Conservation (phyloP, 2,113 vertebrate species). For the Pluvianellus socialis region DNA sequence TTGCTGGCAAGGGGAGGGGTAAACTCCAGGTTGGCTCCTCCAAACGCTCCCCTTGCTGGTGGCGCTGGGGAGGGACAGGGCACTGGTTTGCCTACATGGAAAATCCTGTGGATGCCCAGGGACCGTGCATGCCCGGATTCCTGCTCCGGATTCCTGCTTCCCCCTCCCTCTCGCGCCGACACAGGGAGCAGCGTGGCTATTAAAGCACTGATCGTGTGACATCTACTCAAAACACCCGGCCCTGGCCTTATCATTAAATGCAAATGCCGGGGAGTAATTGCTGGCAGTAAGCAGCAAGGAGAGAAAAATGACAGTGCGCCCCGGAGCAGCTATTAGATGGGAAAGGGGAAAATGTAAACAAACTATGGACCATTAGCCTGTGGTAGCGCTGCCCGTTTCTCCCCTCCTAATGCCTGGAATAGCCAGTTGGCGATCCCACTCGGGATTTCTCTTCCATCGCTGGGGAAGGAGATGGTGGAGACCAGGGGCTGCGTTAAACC, state of each 20-base stretch:
- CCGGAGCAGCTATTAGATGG: background rate
- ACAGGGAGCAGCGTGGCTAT: background rate
- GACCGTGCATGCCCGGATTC: rapidly evolving
- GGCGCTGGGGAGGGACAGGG: background rate
- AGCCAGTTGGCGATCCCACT: background rate
- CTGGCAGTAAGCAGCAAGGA: background rate
- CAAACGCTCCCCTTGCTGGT: background rate
- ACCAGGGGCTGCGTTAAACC: background rate
- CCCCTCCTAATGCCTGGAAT: background rate
- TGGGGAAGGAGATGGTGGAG: background rate
- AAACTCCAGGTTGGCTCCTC: background rate
- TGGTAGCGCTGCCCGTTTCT: background rate
- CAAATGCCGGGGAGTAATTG: background rate
- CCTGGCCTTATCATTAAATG: background rate
- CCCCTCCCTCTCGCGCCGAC: background rate
- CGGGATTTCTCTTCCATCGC: rapidly evolving
- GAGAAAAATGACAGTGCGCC: background rate
- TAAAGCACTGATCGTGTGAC: rapidly evolving
- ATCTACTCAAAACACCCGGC: background rate
- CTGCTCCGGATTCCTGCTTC: background rate
- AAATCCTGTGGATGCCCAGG: rapidly evolving
- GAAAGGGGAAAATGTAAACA: background rate
- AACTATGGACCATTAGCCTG: background rate
- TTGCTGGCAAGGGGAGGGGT: background rate
- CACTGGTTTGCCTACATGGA: rapidly evolving